A percentile compares a stretch with the other conserved stretches of the same genome.
These are phyloP conservation scores for Telmatherina bonti DNA, from an alignment of 2,797 vertebrate genomes.

Conservation along the genomic window DNA sequence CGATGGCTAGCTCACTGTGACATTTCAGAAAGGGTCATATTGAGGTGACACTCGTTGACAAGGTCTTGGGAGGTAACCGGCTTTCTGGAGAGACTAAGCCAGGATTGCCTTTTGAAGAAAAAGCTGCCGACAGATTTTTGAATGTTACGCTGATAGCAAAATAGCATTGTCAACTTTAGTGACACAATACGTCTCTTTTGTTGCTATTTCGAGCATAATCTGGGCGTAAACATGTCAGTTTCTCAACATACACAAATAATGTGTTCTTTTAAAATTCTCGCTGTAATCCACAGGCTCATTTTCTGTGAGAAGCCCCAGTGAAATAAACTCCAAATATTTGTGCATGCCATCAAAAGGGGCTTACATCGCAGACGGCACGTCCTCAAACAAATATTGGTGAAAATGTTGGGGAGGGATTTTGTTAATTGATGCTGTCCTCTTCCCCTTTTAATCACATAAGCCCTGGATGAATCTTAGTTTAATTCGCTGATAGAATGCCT, in stretches of 20 bases:
- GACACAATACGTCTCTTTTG: slow-evolving; percentile 37
- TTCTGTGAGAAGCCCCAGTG: slow-evolving; percentile 49
- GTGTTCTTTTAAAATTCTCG: slow-evolving; percentile 55
- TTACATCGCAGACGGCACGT: slow-evolving; percentile 75
- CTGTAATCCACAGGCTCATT: slow-evolving; percentile 54
- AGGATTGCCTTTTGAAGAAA: slow-evolving; percentile 33
- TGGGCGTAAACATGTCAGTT: slow-evolving; percentile 54
- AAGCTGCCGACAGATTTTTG: slow-evolving; percentile 30
- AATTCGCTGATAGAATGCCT: slow-evolving; percentile 80
- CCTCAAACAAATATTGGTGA: slow-evolving; percentile 79
- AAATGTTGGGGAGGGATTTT: slow-evolving; percentile 80
- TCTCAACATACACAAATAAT: slow-evolving; percentile 46
- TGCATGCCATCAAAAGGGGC: slow-evolving; percentile 68
- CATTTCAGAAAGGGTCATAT: slow-evolving; percentile 67
- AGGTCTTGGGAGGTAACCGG: slow-evolving; percentile 46
- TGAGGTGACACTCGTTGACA: slow-evolving; percentile 60
- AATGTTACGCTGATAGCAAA: slow-evolving; percentile 27
- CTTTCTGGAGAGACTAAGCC: slow-evolving; percentile 22
- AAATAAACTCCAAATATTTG: slow-evolving; percentile 77
- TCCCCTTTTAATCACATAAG: slow-evolving; percentile 84
- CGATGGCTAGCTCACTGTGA: slow-evolving; percentile 54
- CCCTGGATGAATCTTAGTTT: slow-evolving; percentile 82
- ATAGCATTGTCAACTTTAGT: slow-evolving; percentile 41
- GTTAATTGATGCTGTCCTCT: slow-evolving; percentile 82
- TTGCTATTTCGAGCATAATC: slow-evolving; percentile 53